These are phyloP conservation scores for Pocillopora grandis DNA, from an alignment of 92 coral and sea anemone species.

Conservation along the genomic window DNA sequence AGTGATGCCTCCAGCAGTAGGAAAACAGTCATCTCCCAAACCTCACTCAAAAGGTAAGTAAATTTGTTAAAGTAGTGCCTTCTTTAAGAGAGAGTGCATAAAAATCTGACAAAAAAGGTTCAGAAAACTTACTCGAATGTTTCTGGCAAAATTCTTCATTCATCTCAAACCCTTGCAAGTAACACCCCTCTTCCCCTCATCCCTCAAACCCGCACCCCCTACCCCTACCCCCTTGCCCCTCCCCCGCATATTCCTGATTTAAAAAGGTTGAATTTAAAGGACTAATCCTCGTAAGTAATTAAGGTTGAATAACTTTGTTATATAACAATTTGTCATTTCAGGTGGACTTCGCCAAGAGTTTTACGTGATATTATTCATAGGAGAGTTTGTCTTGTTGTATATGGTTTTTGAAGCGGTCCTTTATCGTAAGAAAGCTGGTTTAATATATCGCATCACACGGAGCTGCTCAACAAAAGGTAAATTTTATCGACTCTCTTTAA, in stretches of 20 bases:
- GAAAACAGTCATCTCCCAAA: constrained; percentile 7
- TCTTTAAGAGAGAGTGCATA: background rate
- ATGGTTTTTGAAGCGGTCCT: constrained; percentile 67
- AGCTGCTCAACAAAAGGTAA: constrained; percentile 30
- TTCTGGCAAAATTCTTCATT: too few relatives aligned
- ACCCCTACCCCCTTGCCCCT: too few relatives aligned
- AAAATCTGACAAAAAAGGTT: too few relatives aligned
- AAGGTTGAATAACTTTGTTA: background rate
- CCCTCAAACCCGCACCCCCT: too few relatives aligned
- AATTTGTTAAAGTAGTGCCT: background rate
- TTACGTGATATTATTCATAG: constrained; percentile 46
- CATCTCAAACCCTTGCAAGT: too few relatives aligned
- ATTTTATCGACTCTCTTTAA: background rate
- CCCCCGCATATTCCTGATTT: background rate
- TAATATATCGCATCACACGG: constrained; percentile 46
- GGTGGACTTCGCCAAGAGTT: constrained; percentile 34
- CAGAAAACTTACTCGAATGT: too few relatives aligned
- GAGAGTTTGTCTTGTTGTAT: constrained; percentile 60
- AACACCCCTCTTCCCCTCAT: too few relatives aligned
- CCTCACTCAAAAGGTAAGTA: constrained; percentile 20
- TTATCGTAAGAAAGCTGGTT: constrained; percentile 67
- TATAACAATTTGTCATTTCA: background rate
- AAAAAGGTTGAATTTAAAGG: background rate
- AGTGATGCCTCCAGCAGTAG: constrained; percentile 6
- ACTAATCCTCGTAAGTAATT: background rate